Evolutionary conservation across 2,797 vertebrate species (phyloP).

Genomic region (Malacoraja senta): DNA sequence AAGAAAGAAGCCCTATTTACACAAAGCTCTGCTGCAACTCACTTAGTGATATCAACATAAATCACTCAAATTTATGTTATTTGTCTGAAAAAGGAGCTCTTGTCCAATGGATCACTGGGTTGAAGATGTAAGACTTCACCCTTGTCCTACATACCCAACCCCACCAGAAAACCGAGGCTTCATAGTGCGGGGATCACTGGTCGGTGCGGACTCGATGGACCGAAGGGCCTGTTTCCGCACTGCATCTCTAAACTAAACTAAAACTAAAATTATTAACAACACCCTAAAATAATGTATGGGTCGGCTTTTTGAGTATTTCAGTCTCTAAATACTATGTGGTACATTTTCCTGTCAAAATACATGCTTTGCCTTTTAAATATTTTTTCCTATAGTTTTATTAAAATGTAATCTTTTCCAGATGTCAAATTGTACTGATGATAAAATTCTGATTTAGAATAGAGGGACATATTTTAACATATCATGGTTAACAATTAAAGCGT

Average conservation of each 20-base stretch:
- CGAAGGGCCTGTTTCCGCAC: no score
- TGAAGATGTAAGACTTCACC: not conserved
- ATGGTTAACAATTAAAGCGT: not conserved
- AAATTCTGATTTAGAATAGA: not conserved
- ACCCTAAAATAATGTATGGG: not conserved
- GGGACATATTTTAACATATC: not conserved
- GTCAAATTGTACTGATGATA: not conserved
- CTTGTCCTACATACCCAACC: not conserved
- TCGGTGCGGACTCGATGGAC: no score
- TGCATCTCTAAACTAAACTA: no score
- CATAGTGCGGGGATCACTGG: not conserved
- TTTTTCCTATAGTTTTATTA: not conserved
- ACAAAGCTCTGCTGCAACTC: not conserved
- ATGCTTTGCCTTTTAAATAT: not conserved
- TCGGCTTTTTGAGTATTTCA: not conserved
- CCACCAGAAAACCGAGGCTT: not conserved
- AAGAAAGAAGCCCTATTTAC: not conserved
- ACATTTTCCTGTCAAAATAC: not conserved
- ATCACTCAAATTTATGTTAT: not conserved
- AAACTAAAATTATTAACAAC: not conserved
- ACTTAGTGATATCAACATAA: not conserved
- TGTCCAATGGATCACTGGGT: not conserved
- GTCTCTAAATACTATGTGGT: not conserved
- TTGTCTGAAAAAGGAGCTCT: not conserved
- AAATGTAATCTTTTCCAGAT: not conserved